A percentile compares a stretch with the other conserved stretches of the same genome.
These are phyloP conservation scores for Capromys pilorides DNA, from an alignment of 2,797 vertebrate genomes.

Conservation along the genomic window DNA sequence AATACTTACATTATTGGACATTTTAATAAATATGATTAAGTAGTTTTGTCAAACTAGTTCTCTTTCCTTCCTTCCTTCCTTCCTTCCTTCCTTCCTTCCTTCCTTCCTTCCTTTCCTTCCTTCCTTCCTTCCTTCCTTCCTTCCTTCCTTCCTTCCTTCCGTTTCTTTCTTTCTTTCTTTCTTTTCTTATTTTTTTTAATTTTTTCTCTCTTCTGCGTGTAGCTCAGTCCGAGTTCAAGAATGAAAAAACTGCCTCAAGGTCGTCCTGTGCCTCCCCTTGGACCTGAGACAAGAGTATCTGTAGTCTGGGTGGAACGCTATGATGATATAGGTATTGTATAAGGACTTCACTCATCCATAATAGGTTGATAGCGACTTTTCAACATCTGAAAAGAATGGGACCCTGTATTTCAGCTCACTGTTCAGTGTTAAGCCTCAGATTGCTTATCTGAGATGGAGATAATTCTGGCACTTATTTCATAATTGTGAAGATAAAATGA, in stretches of 20 bases:
- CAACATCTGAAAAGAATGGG: neutral
- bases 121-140: neutral
- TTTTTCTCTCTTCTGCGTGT: neutral
- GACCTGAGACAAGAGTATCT: slow-evolving; percentile 97
- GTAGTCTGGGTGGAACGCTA: slow-evolving; percentile 98
- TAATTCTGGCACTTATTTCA: neutral
- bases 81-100: neutral
- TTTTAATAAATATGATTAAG: slow-evolving; percentile 27
- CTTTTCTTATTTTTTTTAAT: too few relatives aligned
- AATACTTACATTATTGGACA: slow-evolving; percentile 23
- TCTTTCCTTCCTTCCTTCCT: neutral
- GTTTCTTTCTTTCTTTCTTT: neutral
- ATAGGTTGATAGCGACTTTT: neutral
- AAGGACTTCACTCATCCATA: neutral
- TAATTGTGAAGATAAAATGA: neutral
- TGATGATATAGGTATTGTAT: slow-evolving; percentile 93
- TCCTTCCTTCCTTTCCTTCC: too few relatives aligned
- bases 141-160: too few relatives aligned
- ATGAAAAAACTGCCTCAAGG: slow-evolving; percentile 92
- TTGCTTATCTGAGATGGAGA: neutral
- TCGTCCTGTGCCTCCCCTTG: slow-evolving; percentile 93
- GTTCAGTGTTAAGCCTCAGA: neutral
- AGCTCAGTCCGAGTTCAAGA: slow-evolving; percentile 94
- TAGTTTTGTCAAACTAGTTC: slow-evolving; percentile 37
- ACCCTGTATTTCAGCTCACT: neutral